Conservation (phyloP, 2,113 vertebrate genomes). For the Pseudonaja textilis region DNA sequence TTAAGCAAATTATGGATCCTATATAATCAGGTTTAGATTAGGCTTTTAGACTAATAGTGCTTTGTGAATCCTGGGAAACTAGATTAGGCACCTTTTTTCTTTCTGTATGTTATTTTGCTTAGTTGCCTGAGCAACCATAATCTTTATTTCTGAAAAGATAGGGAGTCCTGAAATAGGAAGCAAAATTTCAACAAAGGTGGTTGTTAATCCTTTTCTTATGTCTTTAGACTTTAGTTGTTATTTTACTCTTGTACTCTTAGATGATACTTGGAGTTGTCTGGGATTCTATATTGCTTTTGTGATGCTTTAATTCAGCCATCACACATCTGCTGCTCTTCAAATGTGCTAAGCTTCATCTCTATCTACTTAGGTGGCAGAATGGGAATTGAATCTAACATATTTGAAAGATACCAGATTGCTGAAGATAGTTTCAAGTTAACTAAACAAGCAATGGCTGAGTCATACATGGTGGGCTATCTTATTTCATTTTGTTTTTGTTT, state of each 20-base stretch:
- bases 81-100: conserved; percentile 67
- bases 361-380: not conserved
- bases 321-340: not conserved
- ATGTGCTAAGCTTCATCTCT: not conserved
- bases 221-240: conserved; percentile 54
- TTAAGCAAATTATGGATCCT: conserved; percentile 57
- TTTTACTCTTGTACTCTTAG: conserved; percentile 33
- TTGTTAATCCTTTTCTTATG: conserved; percentile 56
- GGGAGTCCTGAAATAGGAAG: conserved; percentile 61
- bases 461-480: not conserved
- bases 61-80: conserved; percentile 64
- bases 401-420: not conserved
- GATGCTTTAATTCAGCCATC: not conserved
- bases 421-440: not conserved
- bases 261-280: conserved; percentile 33
- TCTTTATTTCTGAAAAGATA: conserved; percentile 75
- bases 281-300: conserved; percentile 3
- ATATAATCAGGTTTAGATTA: conserved; percentile 69
- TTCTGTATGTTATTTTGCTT: conserved; percentile 60
- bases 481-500: not conserved
- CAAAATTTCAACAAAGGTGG: conserved; percentile 57
- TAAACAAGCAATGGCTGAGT: not conserved
- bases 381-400: not conserved
- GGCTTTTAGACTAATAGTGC: conserved; percentile 49
- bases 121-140: conserved; percentile 86